Evolutionary conservation across 53 echinoderm and acorn worm genomes (phyloP).

Genomic region (Holothuria scabra): DNA sequence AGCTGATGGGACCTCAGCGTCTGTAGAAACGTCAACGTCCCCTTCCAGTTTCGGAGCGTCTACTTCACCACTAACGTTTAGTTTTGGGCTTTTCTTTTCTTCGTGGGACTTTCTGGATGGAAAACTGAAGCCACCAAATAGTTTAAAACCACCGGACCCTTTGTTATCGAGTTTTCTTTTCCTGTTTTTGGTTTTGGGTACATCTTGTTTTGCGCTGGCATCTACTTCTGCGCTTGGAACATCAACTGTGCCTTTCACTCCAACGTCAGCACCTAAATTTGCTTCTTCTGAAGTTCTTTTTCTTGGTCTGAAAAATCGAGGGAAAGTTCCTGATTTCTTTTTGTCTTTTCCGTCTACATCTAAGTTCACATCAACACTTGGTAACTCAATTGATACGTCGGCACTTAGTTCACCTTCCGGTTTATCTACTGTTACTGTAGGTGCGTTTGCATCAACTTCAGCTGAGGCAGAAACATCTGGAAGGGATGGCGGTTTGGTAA

Average conservation of each 20-base stretch:
- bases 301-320: conserved; percentile 48
- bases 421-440: conserved; percentile 51
- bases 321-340: conserved; percentile 44
- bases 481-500: conserved; percentile 18
- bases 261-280: conserved; percentile 48
- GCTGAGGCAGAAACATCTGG: conserved; percentile 46
- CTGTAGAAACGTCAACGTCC: conserved; percentile 40
- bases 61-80: conserved; percentile 52
- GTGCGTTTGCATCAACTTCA: conserved; percentile 55
- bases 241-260: conserved; percentile 50
- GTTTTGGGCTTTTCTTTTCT: conserved; percentile 4
- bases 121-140: conserved; percentile 43
- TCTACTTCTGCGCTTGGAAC: conserved; percentile 61
- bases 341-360: conserved; percentile 48
- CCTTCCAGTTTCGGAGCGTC: conserved; percentile 55
- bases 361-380: conserved; percentile 40
- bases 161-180: conserved; percentile 14
- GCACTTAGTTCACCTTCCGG: conserved; percentile 39
- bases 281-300: conserved; percentile 40
- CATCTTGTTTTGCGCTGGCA: conserved; percentile 49
- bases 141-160: conserved; percentile 27
- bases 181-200: conserved; percentile 20
- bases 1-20: conserved; percentile 30
- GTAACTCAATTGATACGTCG: conserved; percentile 33
- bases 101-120: conserved; percentile 26